These are phyloP conservation scores for Xiphorhynchus erythropygius DNA, from an alignment of 2,797 vertebrate genomes.

Conservation along the genomic window DNA sequence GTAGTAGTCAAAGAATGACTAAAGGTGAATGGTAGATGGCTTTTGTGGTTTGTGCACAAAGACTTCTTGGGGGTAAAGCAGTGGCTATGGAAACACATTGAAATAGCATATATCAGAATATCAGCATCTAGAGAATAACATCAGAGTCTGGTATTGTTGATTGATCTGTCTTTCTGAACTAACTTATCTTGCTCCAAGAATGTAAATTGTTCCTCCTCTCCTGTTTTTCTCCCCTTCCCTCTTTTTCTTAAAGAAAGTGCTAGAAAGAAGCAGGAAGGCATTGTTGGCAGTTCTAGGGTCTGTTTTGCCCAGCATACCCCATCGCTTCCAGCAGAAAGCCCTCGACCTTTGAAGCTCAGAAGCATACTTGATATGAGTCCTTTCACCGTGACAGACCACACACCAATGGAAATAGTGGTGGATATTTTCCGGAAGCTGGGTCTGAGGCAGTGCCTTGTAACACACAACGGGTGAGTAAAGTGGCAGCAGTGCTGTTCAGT, in stretches of 20 bases:
- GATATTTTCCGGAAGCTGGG: slow-evolving; percentile 98
- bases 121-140: neutral
- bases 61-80: neutral
- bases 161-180: neutral
- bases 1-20: neutral
- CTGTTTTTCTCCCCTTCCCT: neutral
- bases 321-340: slow-evolving; percentile 95
- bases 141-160: neutral
- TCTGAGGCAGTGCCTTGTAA: slow-evolving; percentile 98
- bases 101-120: neutral
- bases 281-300: slow-evolving; percentile 91
- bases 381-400: slow-evolving; percentile 99
- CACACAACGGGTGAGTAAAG: slow-evolving; percentile 93
- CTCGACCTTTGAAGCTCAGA: slow-evolving; percentile 93
- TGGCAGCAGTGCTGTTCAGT: neutral
- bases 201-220: neutral
- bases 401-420: slow-evolving; percentile 99
- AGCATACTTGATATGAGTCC: slow-evolving; percentile 99
- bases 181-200: neutral
- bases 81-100: neutral
- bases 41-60: neutral
- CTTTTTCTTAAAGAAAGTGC: slow-evolving; percentile 86
- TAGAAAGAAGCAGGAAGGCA: slow-evolving; percentile 95
- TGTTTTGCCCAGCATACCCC: slow-evolving; percentile 98
- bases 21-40: neutral